Conservation (phyloP, 2,888 invertebrate species). For the Neelides folsomi region DNA sequence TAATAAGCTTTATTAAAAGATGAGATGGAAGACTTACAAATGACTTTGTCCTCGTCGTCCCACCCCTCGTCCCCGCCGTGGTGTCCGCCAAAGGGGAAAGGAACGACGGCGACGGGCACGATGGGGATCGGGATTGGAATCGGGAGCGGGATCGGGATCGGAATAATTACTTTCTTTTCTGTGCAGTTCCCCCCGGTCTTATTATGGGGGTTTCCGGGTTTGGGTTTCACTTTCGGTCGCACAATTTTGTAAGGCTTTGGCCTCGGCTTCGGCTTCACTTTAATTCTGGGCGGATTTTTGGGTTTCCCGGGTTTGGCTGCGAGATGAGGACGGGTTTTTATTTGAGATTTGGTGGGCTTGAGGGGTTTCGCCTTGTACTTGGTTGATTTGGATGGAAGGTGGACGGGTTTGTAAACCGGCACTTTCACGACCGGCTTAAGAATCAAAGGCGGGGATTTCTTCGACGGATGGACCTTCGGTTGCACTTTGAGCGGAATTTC, state of each 20-base stretch:
- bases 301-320: conserved; percentile 1
- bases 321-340: too few species aligned
- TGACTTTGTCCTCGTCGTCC: conserved; percentile 7
- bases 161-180: conserved; percentile 1
- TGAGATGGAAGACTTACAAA: conserved; percentile 4
- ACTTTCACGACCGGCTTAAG: conserved; percentile 5
- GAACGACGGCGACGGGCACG: conserved; percentile 17
- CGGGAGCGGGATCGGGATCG: conserved; percentile 26
- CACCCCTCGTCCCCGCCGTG: conserved; percentile 13
- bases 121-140: conserved; percentile 11
- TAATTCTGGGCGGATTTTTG: conserved; percentile 5
- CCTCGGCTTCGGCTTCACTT: conserved; percentile 10
- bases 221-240: conserved; percentile 2
- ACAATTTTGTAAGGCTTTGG: conserved; percentile 7
- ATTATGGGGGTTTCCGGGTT: neutral
- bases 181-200: conserved; percentile 5
- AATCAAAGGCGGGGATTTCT: too few species aligned
- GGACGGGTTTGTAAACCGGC: conserved; percentile 9
- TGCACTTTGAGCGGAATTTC: too few species aligned
- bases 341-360: conserved; percentile 1
- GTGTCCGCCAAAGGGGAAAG: conserved; percentile 28
- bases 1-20: neutral
- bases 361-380: conserved; percentile 8
- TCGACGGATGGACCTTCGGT: too few species aligned
- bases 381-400: conserved; percentile 1